A percentile compares a stretch with the other conserved stretches of the same genome.
These are phyloP conservation scores for Zophobas atratus DNA, from an alignment of 1,140 invertebrate species.

Conservation along the genomic window DNA sequence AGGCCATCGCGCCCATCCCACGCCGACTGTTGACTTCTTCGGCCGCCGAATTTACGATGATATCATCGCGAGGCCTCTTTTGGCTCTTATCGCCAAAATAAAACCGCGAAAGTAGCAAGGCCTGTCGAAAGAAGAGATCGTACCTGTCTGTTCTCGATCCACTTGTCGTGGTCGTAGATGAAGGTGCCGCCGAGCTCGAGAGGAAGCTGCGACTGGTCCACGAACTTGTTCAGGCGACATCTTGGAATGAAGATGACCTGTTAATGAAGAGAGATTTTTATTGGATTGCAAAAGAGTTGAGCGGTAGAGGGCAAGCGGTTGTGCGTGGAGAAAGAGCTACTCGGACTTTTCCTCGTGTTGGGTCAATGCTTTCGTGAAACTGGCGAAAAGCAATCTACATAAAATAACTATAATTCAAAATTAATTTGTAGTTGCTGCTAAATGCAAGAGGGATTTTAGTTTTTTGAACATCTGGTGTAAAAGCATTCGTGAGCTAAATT, in stretches of 20 bases:
- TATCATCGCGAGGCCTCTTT: background rate
- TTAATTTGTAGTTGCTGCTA: too few species aligned
- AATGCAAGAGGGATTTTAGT: too few species aligned
- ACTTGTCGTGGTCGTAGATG: slow-evolving; percentile 84
- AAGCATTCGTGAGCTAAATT: too few species aligned
- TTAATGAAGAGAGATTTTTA: slow-evolving; percentile 58
- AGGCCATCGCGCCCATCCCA: slow-evolving; percentile 14
- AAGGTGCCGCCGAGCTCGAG: slow-evolving; percentile 85
- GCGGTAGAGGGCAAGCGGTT: background rate
- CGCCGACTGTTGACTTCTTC: slow-evolving; percentile 37
- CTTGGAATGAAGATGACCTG: slow-evolving; percentile 77
- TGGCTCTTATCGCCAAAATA: slow-evolving; percentile 4
- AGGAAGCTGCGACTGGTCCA: slow-evolving; percentile 83
- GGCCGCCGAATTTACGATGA: background rate
- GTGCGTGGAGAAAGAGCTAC: background rate
- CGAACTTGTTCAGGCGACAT: slow-evolving; percentile 78
- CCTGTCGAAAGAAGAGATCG: slow-evolving; percentile 9
- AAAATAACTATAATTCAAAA: too few species aligned
- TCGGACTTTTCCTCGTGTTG: background rate
- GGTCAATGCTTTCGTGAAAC: background rate
- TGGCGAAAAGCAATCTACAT: too few species aligned
- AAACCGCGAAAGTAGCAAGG: background rate
- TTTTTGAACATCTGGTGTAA: too few species aligned
- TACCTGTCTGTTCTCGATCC: slow-evolving; percentile 89
- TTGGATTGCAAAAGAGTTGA: background rate